Evolutionary conservation across 2,113 vertebrate species (phyloP), one percentile per base, ranked within the genome.

Genomic region (Colossoma macropomum): DNA sequence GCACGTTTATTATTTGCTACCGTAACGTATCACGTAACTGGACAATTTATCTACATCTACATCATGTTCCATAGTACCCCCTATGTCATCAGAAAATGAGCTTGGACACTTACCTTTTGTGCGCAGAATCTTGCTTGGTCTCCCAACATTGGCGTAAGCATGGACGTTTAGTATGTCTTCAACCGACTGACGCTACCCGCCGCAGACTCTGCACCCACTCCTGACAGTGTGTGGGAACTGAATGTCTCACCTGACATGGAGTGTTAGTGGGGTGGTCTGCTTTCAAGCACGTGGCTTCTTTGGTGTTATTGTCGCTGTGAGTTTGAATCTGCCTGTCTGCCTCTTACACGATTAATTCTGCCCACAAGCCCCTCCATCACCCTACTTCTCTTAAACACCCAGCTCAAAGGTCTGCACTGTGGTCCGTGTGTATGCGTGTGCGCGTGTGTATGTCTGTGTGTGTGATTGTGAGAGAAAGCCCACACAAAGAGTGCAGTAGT

Each of bases 351-450:
- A 79, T 79, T 77, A 81, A 81, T 80, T 68, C 72, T 76, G 62
- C 79, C 86, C 86, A 85, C 86, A 85, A 79, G 71, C 54, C 70
- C 65, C 78, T 80, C 38, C 52, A 65, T 70, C 60, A 79, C 27
- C 60, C 23, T 38, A 48, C 59, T 50, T 56, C 56, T 83, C 79
- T 68, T 76, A 45, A 32, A 80, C 65, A 83, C 48, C 19, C 19
- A 79, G 76, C 45, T 75, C 60, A 78, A 77, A 73, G 32, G 52
- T 62, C 60, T 68, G 28, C 41, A 69, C 77, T 83, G 56, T 84
- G 62, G 65, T 32, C 25, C 75, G 25, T 45, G 59, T 70, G 17
- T 48, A n/a, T 13, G 56, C 21, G 66, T 28, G 74, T 66, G 70
- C 65, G 7, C 63, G 15, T 71, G 76, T 48, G 15, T 71, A 71